Conservation (phyloP, 92 coral and sea anemone species). For the Parazoanthus swiftii region DNA sequence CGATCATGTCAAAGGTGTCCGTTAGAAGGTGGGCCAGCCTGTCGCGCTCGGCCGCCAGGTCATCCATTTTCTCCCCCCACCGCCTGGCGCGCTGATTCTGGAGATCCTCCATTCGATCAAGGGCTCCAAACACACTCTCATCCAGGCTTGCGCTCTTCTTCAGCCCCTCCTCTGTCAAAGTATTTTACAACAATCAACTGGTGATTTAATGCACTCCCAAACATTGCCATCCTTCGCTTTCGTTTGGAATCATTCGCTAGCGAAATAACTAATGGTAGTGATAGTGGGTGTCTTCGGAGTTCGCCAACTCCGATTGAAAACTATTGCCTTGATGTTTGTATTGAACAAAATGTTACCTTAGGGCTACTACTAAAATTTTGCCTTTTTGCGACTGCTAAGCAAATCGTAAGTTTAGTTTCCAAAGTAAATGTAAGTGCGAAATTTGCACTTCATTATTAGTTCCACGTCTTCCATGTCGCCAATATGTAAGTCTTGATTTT, state of each 20-base stretch:
- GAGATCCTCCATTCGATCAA: constrained; percentile 83
- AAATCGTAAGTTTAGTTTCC: too few species aligned
- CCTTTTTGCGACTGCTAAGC: too few species aligned
- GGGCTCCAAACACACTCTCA: constrained; percentile 66
- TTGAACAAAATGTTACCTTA: too few species aligned
- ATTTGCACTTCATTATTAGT: too few species aligned
- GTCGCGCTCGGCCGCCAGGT: constrained; percentile 62
- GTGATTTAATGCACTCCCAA: neutral
- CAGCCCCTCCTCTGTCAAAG: constrained; percentile 68
- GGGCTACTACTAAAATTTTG: too few species aligned
- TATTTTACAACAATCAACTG: neutral
- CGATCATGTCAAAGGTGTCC: constrained; percentile 80
- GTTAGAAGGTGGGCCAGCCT: constrained; percentile 75
- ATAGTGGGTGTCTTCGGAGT: neutral
- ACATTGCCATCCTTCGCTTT: neutral
- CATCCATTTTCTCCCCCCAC: constrained; percentile 94
- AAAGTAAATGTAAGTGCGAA: too few species aligned
- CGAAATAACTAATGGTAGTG: neutral
- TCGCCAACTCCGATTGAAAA: neutral
- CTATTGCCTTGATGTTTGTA: too few species aligned
- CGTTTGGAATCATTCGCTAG: neutral
- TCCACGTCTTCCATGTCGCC: too few species aligned
- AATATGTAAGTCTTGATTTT: too few species aligned
- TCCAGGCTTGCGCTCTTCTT: constrained; percentile 55
- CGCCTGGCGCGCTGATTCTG: constrained; percentile 83